Conservation (phyloP, 1,140 invertebrate species). For the Copidosoma floridanum region DNA sequence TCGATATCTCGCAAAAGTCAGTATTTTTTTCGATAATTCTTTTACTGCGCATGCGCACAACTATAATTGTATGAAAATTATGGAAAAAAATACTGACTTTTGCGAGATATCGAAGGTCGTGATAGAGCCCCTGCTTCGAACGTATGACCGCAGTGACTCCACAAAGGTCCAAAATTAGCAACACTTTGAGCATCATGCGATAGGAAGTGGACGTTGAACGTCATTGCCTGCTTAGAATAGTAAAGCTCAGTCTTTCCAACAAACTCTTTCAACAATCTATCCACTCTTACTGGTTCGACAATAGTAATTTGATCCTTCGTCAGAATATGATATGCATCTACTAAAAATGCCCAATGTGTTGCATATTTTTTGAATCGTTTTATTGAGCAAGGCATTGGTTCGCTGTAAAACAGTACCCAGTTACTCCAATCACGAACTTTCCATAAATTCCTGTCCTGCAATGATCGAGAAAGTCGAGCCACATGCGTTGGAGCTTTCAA, state of each 20-base stretch:
- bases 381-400: constrained; percentile 3
- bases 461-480: too few relatives aligned
- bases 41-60: too few relatives aligned
- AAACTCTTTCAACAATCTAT: background rate
- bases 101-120: too few relatives aligned
- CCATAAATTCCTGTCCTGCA: too few relatives aligned
- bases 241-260: constrained; percentile 1
- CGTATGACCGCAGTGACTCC: constrained; percentile 22
- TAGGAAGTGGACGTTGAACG: constrained; percentile 26
- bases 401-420: too few relatives aligned
- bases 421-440: too few relatives aligned
- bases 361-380: background rate
- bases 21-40: too few relatives aligned
- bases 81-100: too few relatives aligned
- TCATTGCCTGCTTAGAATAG: constrained; percentile 21
- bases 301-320: background rate
- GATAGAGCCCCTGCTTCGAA: constrained; percentile 24
- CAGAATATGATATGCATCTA: constrained; percentile 10
- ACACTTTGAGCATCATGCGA: constrained; percentile 24
- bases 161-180: constrained; percentile 19
- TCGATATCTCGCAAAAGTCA: too few relatives aligned
- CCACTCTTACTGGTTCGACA: background rate
- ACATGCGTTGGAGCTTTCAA: too few relatives aligned
- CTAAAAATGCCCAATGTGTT: constrained; percentile 14
- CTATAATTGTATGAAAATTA: too few relatives aligned